Conservation (phyloP, 2,797 vertebrate species). For the Rousettus madagascariensis region DNA sequence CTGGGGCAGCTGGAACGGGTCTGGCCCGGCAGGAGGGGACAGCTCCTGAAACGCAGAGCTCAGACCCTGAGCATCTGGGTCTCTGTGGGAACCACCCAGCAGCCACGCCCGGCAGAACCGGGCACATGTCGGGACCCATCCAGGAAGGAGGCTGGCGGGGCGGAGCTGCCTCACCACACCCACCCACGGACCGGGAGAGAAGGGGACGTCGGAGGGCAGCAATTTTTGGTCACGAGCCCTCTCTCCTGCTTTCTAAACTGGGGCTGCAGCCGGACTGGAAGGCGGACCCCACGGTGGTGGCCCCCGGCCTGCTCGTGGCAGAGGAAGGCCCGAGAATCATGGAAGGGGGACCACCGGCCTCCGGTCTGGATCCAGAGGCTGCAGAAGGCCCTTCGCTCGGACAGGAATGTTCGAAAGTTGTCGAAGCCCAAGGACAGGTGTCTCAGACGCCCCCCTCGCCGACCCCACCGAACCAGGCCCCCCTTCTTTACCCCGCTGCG, state of each 20-base stretch:
- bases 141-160: no score
- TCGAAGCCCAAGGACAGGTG: not conserved
- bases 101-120: not conserved
- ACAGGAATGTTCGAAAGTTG: not conserved
- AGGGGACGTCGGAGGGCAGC: no score
- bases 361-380: conserved; percentile 1
- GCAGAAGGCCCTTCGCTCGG: not conserved
- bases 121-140: not conserved
- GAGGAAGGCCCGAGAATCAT: not conserved
- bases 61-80: not conserved
- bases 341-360: not conserved
- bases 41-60: not conserved
- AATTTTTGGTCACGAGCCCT: not conserved
- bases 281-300: not conserved
- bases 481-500: no score
- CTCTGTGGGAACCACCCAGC: not conserved
- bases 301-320: not conserved
- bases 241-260: not conserved
- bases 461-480: not conserved
- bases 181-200: no score
- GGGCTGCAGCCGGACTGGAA: not conserved
- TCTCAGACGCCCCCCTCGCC: not conserved
- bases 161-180: no score
- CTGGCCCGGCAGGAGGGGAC: not conserved
- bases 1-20: not conserved